These are phyloP conservation scores for Xylota sylvarum DNA, from an alignment of 2,888 invertebrate species.

Conservation along the genomic window DNA sequence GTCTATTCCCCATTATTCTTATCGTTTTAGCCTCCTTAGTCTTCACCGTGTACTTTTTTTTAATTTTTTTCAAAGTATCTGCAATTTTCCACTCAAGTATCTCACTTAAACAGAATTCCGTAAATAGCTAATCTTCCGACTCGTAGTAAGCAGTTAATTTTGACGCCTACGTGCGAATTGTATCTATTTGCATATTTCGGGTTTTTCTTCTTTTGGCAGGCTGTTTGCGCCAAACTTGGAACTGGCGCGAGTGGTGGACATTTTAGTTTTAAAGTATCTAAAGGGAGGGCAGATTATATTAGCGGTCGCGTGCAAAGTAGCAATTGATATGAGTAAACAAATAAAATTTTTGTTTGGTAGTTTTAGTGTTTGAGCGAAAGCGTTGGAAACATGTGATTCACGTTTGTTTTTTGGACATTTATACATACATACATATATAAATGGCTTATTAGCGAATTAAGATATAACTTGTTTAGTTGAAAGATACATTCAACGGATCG, in stretches of 20 bases:
- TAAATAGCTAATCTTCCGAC: slow-evolving; percentile 28
- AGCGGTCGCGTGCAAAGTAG: slow-evolving; percentile 55
- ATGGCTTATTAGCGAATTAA: slow-evolving; percentile 12
- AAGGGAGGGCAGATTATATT: slow-evolving; percentile 26
- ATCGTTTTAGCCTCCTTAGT: slow-evolving; percentile 12
- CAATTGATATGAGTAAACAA: slow-evolving; percentile 34
- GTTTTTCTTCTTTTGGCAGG: slow-evolving; percentile 5
- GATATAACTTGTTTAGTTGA: slow-evolving; percentile 11
- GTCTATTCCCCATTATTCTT: slow-evolving; percentile 2
- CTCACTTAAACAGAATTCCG: slow-evolving; percentile 16
- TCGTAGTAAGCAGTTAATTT: slow-evolving; percentile 22
- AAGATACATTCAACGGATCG: background rate
- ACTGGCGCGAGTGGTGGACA: slow-evolving; percentile 26
- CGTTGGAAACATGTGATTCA: slow-evolving; percentile 26
- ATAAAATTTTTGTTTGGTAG: slow-evolving; percentile 1
- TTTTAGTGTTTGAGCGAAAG: background rate
- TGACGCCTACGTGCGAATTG: slow-evolving; percentile 35
- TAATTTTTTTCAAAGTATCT: slow-evolving; percentile 15
- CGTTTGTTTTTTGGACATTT: background rate
- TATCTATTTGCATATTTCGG: slow-evolving; percentile 44
- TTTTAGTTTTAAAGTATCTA: background rate
- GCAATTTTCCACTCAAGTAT: slow-evolving; percentile 23
- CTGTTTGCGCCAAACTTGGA: slow-evolving; percentile 26
- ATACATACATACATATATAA: background rate
- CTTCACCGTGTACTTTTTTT: slow-evolving; percentile 9